A percentile compares a stretch with the other conserved stretches of the same genome.
These are phyloP conservation scores for Paradoxurus hermaphroditus DNA, from an alignment of 2,113 vertebrate genomes.

Conservation along the genomic window DNA sequence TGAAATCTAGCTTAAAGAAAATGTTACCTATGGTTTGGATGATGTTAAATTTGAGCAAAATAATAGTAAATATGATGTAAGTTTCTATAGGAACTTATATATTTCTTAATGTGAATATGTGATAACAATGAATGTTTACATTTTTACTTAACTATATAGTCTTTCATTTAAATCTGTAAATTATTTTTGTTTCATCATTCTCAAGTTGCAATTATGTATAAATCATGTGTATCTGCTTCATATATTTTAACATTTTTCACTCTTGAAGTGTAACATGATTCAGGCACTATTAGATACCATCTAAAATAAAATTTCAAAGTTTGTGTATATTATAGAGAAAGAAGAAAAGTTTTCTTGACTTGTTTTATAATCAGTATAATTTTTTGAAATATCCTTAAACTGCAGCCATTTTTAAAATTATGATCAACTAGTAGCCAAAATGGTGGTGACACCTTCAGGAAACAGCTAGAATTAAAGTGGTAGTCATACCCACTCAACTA, in stretches of 20 bases:
- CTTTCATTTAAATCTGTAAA: slow-evolving; percentile 56
- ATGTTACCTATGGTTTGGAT: slow-evolving; percentile 24
- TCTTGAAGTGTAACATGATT: slow-evolving; percentile 41
- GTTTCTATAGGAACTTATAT: slow-evolving; percentile 27
- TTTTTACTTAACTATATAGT: slow-evolving; percentile 40
- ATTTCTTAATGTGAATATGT: slow-evolving; percentile 45
- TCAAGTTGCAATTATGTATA: slow-evolving; percentile 44
- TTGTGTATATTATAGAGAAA: not conserved
- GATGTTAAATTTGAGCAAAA: slow-evolving; percentile 44
- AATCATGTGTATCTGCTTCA: slow-evolving; percentile 37
- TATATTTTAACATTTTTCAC: slow-evolving; percentile 55
- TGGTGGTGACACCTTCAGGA: not conserved
- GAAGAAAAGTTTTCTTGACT: not conserved
- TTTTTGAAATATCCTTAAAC: not conserved
- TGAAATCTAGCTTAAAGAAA: slow-evolving; percentile 35
- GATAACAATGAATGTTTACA: slow-evolving; percentile 49
- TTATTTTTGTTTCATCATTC: slow-evolving; percentile 53
- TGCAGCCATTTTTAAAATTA: slow-evolving; percentile 37
- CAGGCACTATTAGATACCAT: not conserved
- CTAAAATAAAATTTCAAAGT: slow-evolving; percentile 46
- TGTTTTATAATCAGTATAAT: slow-evolving; percentile 42
- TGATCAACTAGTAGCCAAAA: not conserved
- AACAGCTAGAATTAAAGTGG: not conserved
- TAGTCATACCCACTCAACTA: not conserved
- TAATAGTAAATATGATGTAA: slow-evolving; percentile 22